Evolutionary conservation across 2,888 invertebrate genomes (phyloP), one percentile per base, ranked within the genome.

Genomic region (Erebia ligea): DNA sequence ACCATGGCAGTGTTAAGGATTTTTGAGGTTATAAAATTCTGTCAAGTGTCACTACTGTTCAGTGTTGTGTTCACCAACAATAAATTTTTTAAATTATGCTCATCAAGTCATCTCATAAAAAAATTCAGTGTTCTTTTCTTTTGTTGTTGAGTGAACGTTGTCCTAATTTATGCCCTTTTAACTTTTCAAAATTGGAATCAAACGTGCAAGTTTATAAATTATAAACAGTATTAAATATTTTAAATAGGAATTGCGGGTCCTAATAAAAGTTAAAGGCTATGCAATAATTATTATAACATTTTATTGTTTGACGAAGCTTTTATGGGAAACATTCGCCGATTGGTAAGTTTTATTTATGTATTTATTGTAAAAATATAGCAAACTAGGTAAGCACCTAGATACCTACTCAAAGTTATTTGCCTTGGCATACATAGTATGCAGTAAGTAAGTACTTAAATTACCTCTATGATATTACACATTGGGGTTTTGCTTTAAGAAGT

Each of bases 321-420:
- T 77, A 77, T 77, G 77, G 77, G 72, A 76, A 74, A 72, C 61
- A 71, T 71, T 76, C 70, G 61, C 66, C 61, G 73, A 76, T 71
- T 73, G 75, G 77, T 77, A 66, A 75, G 77, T 75, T 42, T 34
- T n/a, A 61, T 21, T 59, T 45, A 25, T 59, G 68, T 61, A 62
- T 66, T 45, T 67, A 50, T 17, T 50, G 11, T 50, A 25, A 54
- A 13, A 17, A 67, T 69, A 45, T 62, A 61, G 17, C 19, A 13
- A 56, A 21, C 21, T 21, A 52, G 0, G 17, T 56, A 19, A 40
- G 17, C 54, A 2, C 15, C 21, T 34, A 40, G 9, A 52, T 8
- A 17, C n/a, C n/a, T n/a, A n/a, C 34, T 54, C 64, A 19, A 52
- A 52, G 40, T 68, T 59, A 25, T 40, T 57, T 62, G 48, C 62